phyloP scores from a whole-genome alignment of 1,140 invertebrate genomes.

The Bradysia coprophila region DNA sequence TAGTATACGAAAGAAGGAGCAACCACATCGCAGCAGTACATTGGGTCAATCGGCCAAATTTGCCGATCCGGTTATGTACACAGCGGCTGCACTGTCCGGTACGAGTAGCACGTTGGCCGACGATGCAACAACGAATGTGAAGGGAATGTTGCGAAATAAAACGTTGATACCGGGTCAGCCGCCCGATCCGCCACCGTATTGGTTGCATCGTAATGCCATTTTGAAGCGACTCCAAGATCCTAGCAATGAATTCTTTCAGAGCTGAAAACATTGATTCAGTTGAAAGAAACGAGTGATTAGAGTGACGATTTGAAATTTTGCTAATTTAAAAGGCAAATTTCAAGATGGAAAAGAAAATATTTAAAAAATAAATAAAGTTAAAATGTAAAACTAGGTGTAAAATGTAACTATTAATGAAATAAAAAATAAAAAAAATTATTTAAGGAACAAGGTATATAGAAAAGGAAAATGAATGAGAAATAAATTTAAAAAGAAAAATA shows the following conservation, averaged over 20 bases:
- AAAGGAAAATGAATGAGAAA: too few species aligned
- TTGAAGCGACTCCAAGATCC: conserved; percentile 17
- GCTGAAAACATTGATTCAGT: too few species aligned
- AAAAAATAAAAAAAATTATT: too few species aligned
- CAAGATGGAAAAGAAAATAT: too few species aligned
- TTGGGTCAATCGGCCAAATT: conserved; percentile 17
- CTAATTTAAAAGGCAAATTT: too few species aligned
- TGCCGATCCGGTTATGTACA: conserved; percentile 24
- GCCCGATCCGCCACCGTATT: conserved; percentile 21
- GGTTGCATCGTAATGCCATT: conserved; percentile 23
- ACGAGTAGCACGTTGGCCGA: conserved; percentile 10
- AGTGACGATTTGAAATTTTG: too few species aligned
- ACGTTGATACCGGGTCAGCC: conserved; percentile 28
- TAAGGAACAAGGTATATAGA: too few species aligned
- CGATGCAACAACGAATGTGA: conserved; percentile 22
- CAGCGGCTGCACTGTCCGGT: conserved; percentile 4
- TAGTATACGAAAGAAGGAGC: conserved; percentile 33
- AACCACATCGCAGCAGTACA: conserved; percentile 19
- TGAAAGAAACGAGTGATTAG: too few species aligned
- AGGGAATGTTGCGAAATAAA: conserved; percentile 33
- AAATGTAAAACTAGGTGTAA: too few species aligned
- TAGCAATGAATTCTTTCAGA: conserved; percentile 18
- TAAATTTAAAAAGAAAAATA: too few species aligned
- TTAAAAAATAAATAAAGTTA: too few species aligned
- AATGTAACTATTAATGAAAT: too few species aligned